These are phyloP conservation scores for Notarius lentiginosus DNA, from an alignment of 2,113 vertebrate genomes.

Conservation along the genomic window DNA sequence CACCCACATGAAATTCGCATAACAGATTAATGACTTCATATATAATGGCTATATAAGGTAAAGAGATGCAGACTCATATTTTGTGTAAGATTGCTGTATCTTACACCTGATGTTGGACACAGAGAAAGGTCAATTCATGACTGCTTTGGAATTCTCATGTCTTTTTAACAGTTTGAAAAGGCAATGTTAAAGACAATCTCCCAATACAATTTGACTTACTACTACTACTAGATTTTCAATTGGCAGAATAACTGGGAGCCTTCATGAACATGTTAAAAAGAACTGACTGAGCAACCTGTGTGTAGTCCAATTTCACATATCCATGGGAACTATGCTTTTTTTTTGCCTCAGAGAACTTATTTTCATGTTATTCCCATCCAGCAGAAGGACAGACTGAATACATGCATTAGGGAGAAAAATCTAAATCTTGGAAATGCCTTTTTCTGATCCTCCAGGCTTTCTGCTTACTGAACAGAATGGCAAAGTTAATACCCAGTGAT, in stretches of 20 bases:
- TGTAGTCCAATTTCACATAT: slow-evolving; percentile 25
- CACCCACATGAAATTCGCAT: not conserved
- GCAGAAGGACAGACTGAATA: slow-evolving; percentile 12
- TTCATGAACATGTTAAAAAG: not conserved
- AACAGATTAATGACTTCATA: not conserved
- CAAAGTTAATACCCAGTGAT: slow-evolving; percentile 41
- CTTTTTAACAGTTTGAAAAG: slow-evolving; percentile 20
- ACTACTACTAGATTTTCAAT: not conserved
- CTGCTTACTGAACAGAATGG: slow-evolving; percentile 39
- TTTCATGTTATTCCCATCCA: slow-evolving; percentile 1
- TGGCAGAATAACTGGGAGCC: not conserved
- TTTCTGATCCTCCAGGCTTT: slow-evolving; percentile 33
- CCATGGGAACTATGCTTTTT: not conserved
- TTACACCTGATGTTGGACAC: not conserved
- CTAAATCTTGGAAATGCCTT: slow-evolving; percentile 32
- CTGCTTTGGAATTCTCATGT: not conserved
- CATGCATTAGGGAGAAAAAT: slow-evolving; percentile 6
- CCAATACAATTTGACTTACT: not conserved
- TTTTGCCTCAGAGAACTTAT: slow-evolving; percentile 14
- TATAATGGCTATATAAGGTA: not conserved
- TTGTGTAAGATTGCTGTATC: not conserved
- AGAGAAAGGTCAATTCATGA: not conserved
- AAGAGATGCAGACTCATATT: not conserved
- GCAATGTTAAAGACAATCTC: not conserved
- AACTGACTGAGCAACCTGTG: not conserved